phyloP scores from a whole-genome alignment of 2,797 vertebrate genomes.

The Onychomys leucogaster region DNA sequence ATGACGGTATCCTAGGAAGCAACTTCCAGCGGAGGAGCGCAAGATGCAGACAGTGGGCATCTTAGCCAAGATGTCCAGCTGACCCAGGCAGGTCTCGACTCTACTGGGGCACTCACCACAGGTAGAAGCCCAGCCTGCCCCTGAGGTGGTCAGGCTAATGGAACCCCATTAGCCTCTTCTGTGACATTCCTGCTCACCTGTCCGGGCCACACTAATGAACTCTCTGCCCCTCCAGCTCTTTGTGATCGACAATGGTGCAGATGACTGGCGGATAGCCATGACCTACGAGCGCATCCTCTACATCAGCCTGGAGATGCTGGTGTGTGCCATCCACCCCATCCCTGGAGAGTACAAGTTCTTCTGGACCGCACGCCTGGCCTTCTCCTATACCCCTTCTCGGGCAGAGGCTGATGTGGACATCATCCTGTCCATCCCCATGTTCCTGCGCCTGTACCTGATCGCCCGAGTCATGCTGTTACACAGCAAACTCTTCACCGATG shows the following conservation, averaged over 20 bases:
- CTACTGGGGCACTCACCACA: neutral
- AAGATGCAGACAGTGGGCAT: neutral
- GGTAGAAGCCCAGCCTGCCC: neutral
- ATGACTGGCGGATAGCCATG: conserved; percentile 99
- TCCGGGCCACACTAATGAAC: neutral
- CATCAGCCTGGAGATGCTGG: conserved; percentile 97
- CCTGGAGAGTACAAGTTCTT: conserved; percentile 95
- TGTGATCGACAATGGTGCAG: conserved; percentile 98
- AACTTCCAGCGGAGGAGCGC: neutral
- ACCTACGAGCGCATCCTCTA: conserved; percentile 97
- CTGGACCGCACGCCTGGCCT: conserved; percentile 97
- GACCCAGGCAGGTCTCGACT: neutral
- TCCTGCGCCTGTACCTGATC: conserved; percentile 98
- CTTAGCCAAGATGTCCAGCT: neutral
- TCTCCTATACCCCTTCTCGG: conserved; percentile 95
- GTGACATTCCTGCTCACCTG: too few relatives aligned
- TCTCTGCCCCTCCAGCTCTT: conserved; percentile 90
- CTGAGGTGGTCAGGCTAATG: neutral
- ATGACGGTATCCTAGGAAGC: neutral
- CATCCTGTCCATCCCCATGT: conserved; percentile 99
- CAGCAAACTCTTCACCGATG: conserved; percentile 95
- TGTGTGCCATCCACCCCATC: conserved; percentile 98
- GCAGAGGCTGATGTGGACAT: conserved; percentile 98
- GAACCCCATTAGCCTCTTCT: neutral
- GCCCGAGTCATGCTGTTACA: conserved; percentile 92